Conservation (phyloP, 2,113 vertebrate species). For the Montifringilla adamsi region DNA sequence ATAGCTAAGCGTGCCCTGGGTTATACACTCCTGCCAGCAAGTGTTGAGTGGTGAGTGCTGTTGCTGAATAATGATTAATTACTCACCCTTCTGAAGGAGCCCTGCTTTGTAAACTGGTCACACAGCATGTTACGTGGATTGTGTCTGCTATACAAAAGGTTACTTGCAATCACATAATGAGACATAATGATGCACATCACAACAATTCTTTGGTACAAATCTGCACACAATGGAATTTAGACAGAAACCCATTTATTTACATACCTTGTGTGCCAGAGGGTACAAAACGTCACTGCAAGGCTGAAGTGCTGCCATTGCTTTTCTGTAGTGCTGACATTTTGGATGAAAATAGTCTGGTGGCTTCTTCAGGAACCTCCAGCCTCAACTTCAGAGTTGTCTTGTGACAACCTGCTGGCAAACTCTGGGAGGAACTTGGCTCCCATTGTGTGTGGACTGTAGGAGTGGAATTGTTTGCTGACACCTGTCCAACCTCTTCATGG, state of each 20-base stretch:
- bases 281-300: background rate
- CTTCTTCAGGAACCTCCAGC: background rate
- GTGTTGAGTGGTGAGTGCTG: slow-evolving; percentile 30
- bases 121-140: slow-evolving; percentile 36
- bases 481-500: background rate
- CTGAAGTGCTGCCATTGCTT: background rate
- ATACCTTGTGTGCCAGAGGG: slow-evolving; percentile 29
- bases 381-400: background rate
- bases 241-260: slow-evolving; percentile 55
- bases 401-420: background rate
- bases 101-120: slow-evolving; percentile 64
- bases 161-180: slow-evolving; percentile 61
- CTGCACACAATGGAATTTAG: slow-evolving; percentile 47
- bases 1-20: slow-evolving; percentile 35
- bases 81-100: slow-evolving; percentile 43
- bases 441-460: accelerated
- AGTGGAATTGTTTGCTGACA: background rate
- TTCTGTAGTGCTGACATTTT: slow-evolving; percentile 15
- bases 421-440: background rate
- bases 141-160: slow-evolving; percentile 61
- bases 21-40: slow-evolving; percentile 45
- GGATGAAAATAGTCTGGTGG: background rate
- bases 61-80: slow-evolving; percentile 68
- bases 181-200: slow-evolving; percentile 64
- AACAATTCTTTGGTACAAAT: slow-evolving; percentile 50